Conservation (phyloP, 2,888 invertebrate genomes). For the Pantelozetes paolii region DNA sequence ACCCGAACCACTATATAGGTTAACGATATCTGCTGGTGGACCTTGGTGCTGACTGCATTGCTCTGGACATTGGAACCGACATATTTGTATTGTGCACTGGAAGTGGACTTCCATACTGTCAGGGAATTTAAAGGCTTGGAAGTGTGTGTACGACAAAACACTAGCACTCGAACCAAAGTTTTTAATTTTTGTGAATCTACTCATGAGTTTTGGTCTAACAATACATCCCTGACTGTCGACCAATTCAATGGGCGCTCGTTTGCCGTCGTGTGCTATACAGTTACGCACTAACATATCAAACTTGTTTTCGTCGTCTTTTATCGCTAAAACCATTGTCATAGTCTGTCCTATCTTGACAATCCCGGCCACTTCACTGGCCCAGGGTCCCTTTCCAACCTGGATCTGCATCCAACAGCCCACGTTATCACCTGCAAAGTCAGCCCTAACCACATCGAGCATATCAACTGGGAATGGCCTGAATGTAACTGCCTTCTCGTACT, state of each 20-base stretch:
- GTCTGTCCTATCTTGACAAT: constrained; percentile 91
- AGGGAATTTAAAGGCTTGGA: constrained; percentile 92
- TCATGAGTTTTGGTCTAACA: constrained; percentile 85
- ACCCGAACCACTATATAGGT: constrained; percentile 37
- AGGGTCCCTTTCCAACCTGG: constrained; percentile 64
- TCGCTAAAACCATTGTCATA: constrained; percentile 93
- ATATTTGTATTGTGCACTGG: constrained; percentile 90
- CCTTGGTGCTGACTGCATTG: constrained; percentile 64
- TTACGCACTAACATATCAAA: constrained; percentile 92
- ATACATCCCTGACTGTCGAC: constrained; percentile 90
- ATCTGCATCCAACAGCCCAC: constrained; percentile 98
- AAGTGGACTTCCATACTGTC: constrained; percentile 95
- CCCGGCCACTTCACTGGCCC: constrained; percentile 91
- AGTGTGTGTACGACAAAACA: constrained; percentile 83
- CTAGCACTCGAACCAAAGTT: constrained; percentile 90
- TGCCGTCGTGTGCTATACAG: constrained; percentile 90
- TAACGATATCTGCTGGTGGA: constrained; percentile 43
- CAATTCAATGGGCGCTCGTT: constrained; percentile 83
- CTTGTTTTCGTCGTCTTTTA: constrained; percentile 89
- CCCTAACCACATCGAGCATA: constrained; percentile 88
- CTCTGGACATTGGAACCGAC: constrained; percentile 85
- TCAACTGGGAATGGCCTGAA: constrained; percentile 92
- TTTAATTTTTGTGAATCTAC: constrained; percentile 87
- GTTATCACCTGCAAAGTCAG: constrained; percentile 90
- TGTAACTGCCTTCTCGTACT: constrained; percentile 90